Evolutionary conservation across 2,888 invertebrate species (phyloP).

Genomic region (Lepidochitona cinerea): DNA sequence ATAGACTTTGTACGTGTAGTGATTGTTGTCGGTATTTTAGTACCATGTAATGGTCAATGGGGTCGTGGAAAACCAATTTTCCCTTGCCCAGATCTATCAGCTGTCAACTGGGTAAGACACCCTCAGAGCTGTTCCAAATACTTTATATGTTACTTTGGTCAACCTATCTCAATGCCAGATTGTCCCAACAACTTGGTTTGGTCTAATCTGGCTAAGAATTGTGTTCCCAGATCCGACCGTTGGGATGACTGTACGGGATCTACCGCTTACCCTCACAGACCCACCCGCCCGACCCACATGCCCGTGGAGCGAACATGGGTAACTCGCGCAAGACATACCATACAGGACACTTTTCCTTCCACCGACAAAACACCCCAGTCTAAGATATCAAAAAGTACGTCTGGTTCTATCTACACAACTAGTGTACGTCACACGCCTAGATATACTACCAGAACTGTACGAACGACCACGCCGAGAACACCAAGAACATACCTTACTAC

Average conservation of each 20-base stretch:
- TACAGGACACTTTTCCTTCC: not conserved
- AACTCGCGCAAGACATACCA: not conserved
- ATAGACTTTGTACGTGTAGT: not conserved
- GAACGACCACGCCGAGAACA: not conserved
- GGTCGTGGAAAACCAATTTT: not conserved
- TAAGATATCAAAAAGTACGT: not conserved
- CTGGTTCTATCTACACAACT: not conserved
- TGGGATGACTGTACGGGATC: not conserved
- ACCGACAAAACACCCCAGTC: not conserved
- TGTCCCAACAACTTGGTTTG: conserved; percentile 5
- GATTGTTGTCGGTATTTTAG: not conserved
- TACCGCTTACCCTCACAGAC: not conserved
- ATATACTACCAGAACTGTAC: not conserved
- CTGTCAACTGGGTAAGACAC: conserved; percentile 1
- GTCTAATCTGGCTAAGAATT: conserved; percentile 7
- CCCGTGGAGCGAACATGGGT: not conserved
- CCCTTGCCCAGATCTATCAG: conserved; percentile 5
- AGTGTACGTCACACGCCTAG: not conserved
- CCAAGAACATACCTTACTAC: not conserved
- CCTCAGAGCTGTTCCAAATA: conserved; percentile 5
- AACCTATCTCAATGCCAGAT: conserved; percentile 9
- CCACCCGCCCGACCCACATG: conserved; percentile 1
- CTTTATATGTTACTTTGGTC: conserved; percentile 13
- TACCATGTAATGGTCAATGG: not conserved
- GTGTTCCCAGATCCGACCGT: not conserved